Conservation (phyloP, 1,140 invertebrate species). For the Papilio xuthus region DNA sequence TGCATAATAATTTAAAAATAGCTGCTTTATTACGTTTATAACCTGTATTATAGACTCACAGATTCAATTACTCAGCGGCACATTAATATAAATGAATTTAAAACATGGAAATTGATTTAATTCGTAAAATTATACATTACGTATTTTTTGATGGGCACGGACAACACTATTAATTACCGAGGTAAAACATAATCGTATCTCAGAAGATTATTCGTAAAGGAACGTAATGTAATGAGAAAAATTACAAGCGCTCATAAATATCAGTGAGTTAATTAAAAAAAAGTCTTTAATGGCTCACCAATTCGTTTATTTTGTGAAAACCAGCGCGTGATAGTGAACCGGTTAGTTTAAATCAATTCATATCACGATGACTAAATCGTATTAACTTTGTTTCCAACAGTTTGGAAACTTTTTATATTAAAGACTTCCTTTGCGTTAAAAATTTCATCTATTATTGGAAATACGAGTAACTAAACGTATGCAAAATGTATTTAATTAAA, state of each 20-base stretch:
- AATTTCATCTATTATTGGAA: too few species aligned
- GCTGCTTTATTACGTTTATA: conserved; percentile 19
- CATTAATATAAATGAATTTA: conserved; percentile 9
- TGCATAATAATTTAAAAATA: conserved; percentile 25
- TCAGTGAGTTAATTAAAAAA: conserved; percentile 68
- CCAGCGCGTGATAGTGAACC: conserved; percentile 53
- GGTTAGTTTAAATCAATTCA: conserved; percentile 57
- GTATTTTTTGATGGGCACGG: conserved; percentile 37
- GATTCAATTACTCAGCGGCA: conserved; percentile 28
- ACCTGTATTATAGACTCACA: conserved; percentile 31
- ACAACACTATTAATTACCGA: conserved; percentile 49
- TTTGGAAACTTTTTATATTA: conserved; percentile 18
- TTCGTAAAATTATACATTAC: conserved; percentile 35
- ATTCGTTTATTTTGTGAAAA: conserved; percentile 55
- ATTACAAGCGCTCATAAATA: conserved; percentile 60
- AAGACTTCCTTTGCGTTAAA: background rate
- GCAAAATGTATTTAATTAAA: too few species aligned
- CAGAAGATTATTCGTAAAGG: conserved; percentile 40
- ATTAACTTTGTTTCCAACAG: conserved; percentile 51
- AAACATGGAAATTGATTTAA: conserved; percentile 32
- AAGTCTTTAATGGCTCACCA: conserved; percentile 58
- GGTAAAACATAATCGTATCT: conserved; percentile 59
- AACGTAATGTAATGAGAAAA: conserved; percentile 48
- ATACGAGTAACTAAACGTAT: background rate
- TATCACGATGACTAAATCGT: conserved; percentile 63